phyloP scores from a whole-genome alignment of 2,797 vertebrate species.

The Anas georgica region DNA sequence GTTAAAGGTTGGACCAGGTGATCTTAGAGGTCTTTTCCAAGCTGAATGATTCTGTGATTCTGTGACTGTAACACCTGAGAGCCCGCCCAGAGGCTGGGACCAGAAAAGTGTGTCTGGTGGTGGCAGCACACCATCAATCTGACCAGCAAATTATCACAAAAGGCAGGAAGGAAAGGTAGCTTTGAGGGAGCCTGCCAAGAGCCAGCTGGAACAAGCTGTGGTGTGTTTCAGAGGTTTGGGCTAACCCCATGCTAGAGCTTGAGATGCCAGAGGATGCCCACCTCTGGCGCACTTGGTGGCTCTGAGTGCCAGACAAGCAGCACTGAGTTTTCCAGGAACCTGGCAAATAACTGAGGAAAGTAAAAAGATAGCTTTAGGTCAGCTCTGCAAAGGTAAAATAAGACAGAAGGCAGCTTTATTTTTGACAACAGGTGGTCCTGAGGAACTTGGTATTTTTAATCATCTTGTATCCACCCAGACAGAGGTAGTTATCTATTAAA shows the following conservation, averaged over 20 bases:
- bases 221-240: background rate
- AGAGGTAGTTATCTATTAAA: background rate
- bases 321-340: background rate
- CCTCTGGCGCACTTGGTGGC: background rate
- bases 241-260: background rate
- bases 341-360: background rate
- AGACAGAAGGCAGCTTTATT: background rate
- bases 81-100: background rate
- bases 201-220: background rate
- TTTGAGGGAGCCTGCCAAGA: background rate
- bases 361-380: background rate
- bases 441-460: slow-evolving; percentile 21
- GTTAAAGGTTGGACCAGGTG: too few species aligned
- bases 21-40: too few species aligned
- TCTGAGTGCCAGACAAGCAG: background rate
- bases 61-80: background rate
- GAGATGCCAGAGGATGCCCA: background rate
- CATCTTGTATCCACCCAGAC: background rate
- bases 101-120: background rate
- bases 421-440: background rate
- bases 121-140: background rate
- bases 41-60: too few species aligned
- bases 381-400: background rate
- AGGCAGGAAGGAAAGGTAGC: background rate
- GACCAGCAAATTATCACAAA: background rate